Evolutionary conservation across 2,797 vertebrate genomes (phyloP), one percentile per base, ranked within the genome.

Genomic region (Silurus lanzhouensis): DNA sequence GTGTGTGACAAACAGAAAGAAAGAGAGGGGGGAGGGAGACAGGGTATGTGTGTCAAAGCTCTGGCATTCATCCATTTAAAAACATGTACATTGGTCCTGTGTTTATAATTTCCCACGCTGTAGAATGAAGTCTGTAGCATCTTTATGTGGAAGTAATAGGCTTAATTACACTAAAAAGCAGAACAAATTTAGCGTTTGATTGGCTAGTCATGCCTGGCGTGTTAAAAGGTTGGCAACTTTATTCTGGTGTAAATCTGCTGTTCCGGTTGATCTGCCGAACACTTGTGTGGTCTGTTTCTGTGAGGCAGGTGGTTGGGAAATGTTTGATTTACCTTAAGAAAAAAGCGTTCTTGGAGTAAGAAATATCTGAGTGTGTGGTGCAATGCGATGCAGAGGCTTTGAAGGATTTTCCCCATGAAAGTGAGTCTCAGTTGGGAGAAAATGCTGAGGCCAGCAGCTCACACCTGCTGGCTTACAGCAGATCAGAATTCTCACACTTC

Each of bases 401-500:
- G 85, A 86, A 86, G 86, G 75, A 90, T 87, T 89, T 83, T 88
- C 83, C 90, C 74, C 38, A 44, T 85, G 86, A 89, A 90, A 87
- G 86, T 87, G 76, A 89, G 82, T 85, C 84, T 87, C 81, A 57
- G 84, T 84, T 82, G 83, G 25, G 6, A 81, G 81, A 84, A 89
- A 88, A 86, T 70, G 89, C 89, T 90, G 88, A 89, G 85, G 78
- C 86, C 82, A 86, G 86, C 86, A 87, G 87, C 87, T 88, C 84
- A 85, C 89, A 90, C 85, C 88, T 87, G 90, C 89, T 88, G 85
- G 81, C 87, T 83, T 79, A 91, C 87, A 88, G 86, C 81, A 83
- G 82, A 90, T 85, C 87, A 88, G 86, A 86, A 84, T 89, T 86
- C 74, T 87, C 84, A 84, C 85, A 84, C 87, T 82, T 82, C 44